Evolutionary conservation across 92 coral and sea anemone species (phyloP), one percentile per base, ranked within the genome.

Genomic region (Phymanthus crucifer): DNA sequence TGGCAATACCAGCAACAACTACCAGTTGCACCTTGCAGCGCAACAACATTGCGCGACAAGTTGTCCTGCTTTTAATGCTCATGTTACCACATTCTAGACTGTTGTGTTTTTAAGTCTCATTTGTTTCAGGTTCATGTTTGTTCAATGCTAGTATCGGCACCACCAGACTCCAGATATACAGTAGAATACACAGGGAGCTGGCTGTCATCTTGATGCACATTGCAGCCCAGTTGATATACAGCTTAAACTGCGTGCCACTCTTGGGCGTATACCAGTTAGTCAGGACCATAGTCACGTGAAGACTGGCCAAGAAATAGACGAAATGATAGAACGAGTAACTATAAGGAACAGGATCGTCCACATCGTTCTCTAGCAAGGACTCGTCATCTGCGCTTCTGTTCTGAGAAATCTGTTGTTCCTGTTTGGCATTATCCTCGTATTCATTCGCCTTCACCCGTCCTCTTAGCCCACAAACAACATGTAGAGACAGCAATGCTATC

Each of bases 181-280:
- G 29, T 36, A 93, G 54, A 43, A 93, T 80, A 35, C 95, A 93
- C 82, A 95, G 72, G 18, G 93, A 90, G 50, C 98, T 93, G 0
- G 95, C 85, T 2, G 97, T 88, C 95, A 95, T 88, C 69, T 95
- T 95, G 75, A 95, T 94, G 57, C 98, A 93, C 98, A 95, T 95
- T 10, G 94, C 97, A 1, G 98, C 97, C 98, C 98, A 95, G 79
- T 94, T 94, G 11, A 95, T 94, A 40, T 88, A 83, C 19, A 95
- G 87, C 45, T 95, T 95, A 13, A 95, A 85, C 75, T 84, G 89
- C 24, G 98, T 93, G 27, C 95, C 93, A 71, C 89, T 85, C 50
- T 89, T 86, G 7, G 98, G 98, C 11, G 93, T 92, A 81, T 88
- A 95, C 98, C 98, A 95, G 84, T 95, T 95, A 18, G 98, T 95